Evolutionary conservation across 2,113 vertebrate genomes (phyloP).

Genomic region (Ovis aries): ARS-UI_Ramb_v3.0 NC_056070.1:32125501-32126000

Average conservation of each 20-base stretch:
- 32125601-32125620: too few relatives aligned
- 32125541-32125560: too few relatives aligned
- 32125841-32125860: not conserved
- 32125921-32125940: not conserved
- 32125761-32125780: not conserved
- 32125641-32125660: not conserved
- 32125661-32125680: not conserved
- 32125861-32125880: not conserved
- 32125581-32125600: too few relatives aligned
- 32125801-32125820: not conserved
- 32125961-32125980: not conserved
- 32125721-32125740: not conserved
- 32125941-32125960: not conserved
- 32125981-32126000: not conserved
- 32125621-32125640: not conserved
- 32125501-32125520: too few relatives aligned
- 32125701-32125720: not conserved
- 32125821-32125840: not conserved
- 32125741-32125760: not conserved
- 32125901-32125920: not conserved
- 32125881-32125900: not conserved
- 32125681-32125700: not conserved
- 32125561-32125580: too few relatives aligned
- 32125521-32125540: too few relatives aligned
- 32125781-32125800: not conserved